Base-by-base conservation (phyloP, 1,140 invertebrate species). In the Neodiprion lecontei region DNA sequence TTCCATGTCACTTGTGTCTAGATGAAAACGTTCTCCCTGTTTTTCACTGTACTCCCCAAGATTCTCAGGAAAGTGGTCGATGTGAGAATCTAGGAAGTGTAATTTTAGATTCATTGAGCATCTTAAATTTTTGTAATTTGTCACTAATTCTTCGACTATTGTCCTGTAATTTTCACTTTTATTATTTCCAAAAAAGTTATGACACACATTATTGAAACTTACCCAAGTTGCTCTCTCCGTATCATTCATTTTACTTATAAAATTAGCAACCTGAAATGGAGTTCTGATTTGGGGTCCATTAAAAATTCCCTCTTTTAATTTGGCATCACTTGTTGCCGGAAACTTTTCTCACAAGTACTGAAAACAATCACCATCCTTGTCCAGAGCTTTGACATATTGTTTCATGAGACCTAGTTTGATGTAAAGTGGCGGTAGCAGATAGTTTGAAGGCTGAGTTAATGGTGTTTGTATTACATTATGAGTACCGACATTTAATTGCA, bases 351-450 rank as follows among this genome's bases (percentile, higher is more conserved):
- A 80, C 14, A 86, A 71, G 79, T 83, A 82, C 65, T 78, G 69
- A 76, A 86, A 87, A 53, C 73, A 79, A 75, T 73, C 17, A 67
- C 75, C 77, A 66, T 87, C 76, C 77, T 81, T 83, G 49, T 84
- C 69, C 74, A 85, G 72, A 61, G 75, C 79, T 78, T 87, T 88
- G 9, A 86, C 81, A 81, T 85, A 87, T n/a, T 86, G 82, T 79
- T 88, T 87, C 78, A 84, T 86, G 17, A 86, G 73, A 65, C 79
- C 81, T 21, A 86, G 73, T 69, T 84, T 87, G 14, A 87, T 85
- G 72, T 87, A 82, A 23, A 86, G 79, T 72, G 81, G 79, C 75
- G 81, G 80, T 65, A 82, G 76, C 28, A 73, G 67, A 70, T 76
- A 70, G 47, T 75, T 73, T 61, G 61, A 72, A 65, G 76, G 70